These are phyloP conservation scores for Melanostigma gelatinosum DNA, from an alignment of 2,113 vertebrate genomes.

Conservation along the genomic window DNA sequence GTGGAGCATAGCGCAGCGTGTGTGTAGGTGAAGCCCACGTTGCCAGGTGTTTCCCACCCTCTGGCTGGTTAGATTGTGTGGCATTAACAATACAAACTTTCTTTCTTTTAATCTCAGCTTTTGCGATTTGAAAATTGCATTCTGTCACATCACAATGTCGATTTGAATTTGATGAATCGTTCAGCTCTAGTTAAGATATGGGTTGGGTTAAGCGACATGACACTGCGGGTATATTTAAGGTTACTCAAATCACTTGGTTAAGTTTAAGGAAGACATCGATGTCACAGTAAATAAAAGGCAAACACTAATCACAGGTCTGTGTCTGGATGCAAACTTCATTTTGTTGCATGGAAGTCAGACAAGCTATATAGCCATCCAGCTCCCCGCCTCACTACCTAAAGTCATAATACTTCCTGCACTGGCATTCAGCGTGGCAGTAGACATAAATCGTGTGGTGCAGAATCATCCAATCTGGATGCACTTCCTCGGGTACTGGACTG, in stretches of 20 bases:
- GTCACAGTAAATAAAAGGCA: background rate
- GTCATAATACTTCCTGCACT: background rate
- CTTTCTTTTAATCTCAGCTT: background rate
- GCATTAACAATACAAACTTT: too few species aligned
- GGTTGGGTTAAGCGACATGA: background rate
- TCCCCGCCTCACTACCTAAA: background rate
- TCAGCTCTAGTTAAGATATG: background rate
- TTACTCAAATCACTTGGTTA: background rate
- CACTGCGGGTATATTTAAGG: background rate
- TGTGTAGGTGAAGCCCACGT: background rate
- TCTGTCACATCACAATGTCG: background rate
- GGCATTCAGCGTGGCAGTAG: background rate
- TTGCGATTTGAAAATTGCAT: background rate
- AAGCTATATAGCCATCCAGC: background rate
- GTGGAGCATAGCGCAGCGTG: background rate
- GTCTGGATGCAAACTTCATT: background rate
- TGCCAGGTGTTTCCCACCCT: background rate
- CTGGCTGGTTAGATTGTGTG: background rate
- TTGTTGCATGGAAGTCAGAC: background rate
- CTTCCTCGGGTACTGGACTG: background rate
- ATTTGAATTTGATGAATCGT: background rate
- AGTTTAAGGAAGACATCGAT: background rate
- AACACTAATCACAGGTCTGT: background rate
- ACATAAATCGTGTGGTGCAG: background rate
- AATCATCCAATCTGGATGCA: conserved; percentile 1